A percentile compares a stretch with the other conserved stretches of the same genome.
phyloP scores from a whole-genome alignment of 2,113 vertebrate species.

The Oryzias javanicus region DNA sequence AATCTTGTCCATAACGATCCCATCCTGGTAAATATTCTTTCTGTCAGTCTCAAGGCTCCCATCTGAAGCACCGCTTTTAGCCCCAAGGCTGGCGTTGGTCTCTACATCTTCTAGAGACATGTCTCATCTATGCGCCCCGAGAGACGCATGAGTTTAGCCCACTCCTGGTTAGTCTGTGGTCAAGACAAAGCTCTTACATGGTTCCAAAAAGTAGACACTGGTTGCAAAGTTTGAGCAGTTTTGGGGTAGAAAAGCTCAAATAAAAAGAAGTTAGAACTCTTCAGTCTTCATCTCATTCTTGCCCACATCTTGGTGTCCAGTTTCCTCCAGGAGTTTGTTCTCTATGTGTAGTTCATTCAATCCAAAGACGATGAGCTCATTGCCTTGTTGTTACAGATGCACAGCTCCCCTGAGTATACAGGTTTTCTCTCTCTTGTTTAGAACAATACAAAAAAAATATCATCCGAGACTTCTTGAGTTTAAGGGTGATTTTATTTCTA shows the following conservation, averaged over 20 bases:
- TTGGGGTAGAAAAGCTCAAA: slow-evolving; percentile 1
- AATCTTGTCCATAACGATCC: slow-evolving; percentile 75
- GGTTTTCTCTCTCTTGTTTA: slow-evolving; percentile 12
- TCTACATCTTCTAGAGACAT: slow-evolving; percentile 70
- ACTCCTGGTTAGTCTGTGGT: slow-evolving; percentile 10
- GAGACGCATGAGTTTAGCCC: slow-evolving; percentile 4
- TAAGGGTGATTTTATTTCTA: slow-evolving; percentile 9
- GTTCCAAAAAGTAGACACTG: neutral
- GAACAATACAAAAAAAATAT: neutral
- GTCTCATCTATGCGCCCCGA: slow-evolving; percentile 30
- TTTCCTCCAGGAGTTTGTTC: slow-evolving; percentile 30
- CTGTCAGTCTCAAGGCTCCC: slow-evolving; percentile 1
- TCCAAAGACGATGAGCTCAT: slow-evolving; percentile 47
- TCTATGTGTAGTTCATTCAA: slow-evolving; percentile 45
- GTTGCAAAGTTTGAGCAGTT: slow-evolving; percentile 1
- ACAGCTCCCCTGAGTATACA: slow-evolving; percentile 38
- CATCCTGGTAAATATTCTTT: slow-evolving; percentile 44
- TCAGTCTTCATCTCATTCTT: slow-evolving; percentile 25
- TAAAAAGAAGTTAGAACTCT: slow-evolving; percentile 13
- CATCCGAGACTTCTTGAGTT: slow-evolving; percentile 14
- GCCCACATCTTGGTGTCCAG: slow-evolving; percentile 35
- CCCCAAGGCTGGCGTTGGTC: slow-evolving; percentile 37
- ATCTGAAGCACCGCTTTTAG: slow-evolving; percentile 27
- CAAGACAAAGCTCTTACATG: slow-evolving; percentile 36
- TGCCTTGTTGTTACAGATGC: slow-evolving; percentile 49